phyloP scores from a whole-genome alignment of 2,797 vertebrate species.

The Xerus rutilus region DNA sequence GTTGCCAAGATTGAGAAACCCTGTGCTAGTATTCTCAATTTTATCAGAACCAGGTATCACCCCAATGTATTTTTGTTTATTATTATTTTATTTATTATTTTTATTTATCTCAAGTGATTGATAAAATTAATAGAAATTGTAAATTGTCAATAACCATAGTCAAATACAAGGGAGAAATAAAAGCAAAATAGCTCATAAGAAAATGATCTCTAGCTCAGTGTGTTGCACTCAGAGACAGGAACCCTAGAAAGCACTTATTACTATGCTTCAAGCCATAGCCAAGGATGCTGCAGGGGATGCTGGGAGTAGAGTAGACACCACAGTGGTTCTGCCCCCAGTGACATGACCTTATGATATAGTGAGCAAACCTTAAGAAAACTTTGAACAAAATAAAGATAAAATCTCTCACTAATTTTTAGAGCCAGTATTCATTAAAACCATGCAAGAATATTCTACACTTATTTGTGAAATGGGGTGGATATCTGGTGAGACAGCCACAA shows the following conservation, averaged over 20 bases:
- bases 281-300: background rate
- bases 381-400: background rate
- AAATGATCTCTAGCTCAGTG: background rate
- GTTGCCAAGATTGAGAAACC: background rate
- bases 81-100: no score
- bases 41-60: background rate
- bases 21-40: background rate
- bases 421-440: background rate
- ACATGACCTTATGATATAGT: background rate
- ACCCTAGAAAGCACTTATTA: background rate
- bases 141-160: background rate
- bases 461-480: background rate
- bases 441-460: background rate
- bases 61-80: no score
- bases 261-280: background rate
- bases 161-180: conserved; percentile 29
- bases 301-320: background rate
- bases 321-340: background rate
- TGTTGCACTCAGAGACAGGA: conserved; percentile 11
- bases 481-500: background rate
- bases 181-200: background rate
- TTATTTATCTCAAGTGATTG: background rate
- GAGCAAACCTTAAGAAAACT: background rate
- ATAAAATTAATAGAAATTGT: conserved; percentile 6
- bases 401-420: background rate